Percentiles rank a stretch among this genome's conserved stretches.
Conservation (phyloP, 2,113 vertebrate genomes). For the Protobothrops mucrosquamatus region DNA sequence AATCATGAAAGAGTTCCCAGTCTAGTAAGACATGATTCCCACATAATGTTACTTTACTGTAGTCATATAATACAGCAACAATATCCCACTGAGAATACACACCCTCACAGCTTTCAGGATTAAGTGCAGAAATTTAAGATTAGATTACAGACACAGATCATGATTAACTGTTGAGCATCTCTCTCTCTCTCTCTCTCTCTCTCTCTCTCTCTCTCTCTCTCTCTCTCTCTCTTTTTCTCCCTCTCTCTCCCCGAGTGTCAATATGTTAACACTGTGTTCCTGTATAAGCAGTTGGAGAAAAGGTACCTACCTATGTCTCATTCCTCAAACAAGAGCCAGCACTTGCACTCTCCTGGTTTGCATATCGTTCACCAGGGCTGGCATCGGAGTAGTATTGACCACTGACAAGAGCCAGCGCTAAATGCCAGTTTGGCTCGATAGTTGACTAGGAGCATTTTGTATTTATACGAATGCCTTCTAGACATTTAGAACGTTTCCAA, state of each 20-base stretch:
- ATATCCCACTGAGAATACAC: neutral
- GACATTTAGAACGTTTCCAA: too few species aligned
- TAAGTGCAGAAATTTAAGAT: neutral
- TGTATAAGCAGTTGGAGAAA: too few species aligned
- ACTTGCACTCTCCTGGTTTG: neutral
- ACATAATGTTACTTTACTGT: neutral
- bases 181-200: too few species aligned
- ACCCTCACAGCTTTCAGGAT: neutral
- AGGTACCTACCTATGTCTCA: neutral
- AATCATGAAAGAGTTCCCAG: neutral
- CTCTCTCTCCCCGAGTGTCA: neutral
- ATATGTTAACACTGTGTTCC: too few species aligned
- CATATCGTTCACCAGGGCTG: neutral
- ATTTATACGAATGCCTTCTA: neutral
- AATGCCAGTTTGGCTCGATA: neutral
- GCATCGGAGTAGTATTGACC: neutral
- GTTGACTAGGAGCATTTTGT: neutral
- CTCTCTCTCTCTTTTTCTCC: too few species aligned
- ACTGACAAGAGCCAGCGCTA: neutral
- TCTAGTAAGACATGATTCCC: neutral
- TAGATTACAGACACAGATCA: neutral
- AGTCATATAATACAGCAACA: neutral
- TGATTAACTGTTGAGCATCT: neutral
- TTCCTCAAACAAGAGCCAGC: neutral
- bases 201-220: too few species aligned